Evolutionary conservation across 35 echinoderm and acorn worm genomes (phyloP).

Genomic region (Amphiura filiformis): DNA sequence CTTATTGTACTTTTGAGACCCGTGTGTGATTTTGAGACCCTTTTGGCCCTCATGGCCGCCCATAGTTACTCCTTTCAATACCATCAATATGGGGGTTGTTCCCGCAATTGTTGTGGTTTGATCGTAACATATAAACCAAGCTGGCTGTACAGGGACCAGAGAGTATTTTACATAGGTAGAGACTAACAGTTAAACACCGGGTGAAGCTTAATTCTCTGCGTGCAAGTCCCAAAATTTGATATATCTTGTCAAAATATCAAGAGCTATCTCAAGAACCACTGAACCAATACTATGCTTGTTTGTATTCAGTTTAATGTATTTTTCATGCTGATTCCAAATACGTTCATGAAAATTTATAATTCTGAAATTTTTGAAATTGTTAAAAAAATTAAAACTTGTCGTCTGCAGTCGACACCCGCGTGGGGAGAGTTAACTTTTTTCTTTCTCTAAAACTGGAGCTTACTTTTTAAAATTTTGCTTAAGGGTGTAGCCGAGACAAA

Average conservation of each 20-base stretch:
- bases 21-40: too few species aligned
- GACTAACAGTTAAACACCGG: background rate
- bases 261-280: too few species aligned
- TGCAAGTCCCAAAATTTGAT: background rate
- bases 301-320: too few species aligned
- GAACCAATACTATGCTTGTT: too few species aligned
- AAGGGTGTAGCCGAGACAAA: too few species aligned
- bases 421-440: background rate
- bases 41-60: too few species aligned
- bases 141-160: background rate
- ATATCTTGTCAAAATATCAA: background rate
- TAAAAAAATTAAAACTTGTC: background rate
- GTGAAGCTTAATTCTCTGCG: background rate
- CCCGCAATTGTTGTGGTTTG: conserved; percentile 5
- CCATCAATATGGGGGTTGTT: conserved; percentile 1
- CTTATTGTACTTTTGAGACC: too few species aligned
- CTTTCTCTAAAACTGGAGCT: too few species aligned
- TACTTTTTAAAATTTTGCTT: too few species aligned
- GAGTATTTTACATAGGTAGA: background rate
- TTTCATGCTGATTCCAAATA: too few species aligned
- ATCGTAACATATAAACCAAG: background rate
- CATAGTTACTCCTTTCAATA: background rate
- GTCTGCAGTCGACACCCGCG: background rate
- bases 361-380: too few species aligned
- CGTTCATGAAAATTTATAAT: too few species aligned